Evolutionary conservation across 2,888 invertebrate genomes (phyloP), one percentile per base, ranked within the genome.

Genomic region (Lymantria dispar): DNA sequence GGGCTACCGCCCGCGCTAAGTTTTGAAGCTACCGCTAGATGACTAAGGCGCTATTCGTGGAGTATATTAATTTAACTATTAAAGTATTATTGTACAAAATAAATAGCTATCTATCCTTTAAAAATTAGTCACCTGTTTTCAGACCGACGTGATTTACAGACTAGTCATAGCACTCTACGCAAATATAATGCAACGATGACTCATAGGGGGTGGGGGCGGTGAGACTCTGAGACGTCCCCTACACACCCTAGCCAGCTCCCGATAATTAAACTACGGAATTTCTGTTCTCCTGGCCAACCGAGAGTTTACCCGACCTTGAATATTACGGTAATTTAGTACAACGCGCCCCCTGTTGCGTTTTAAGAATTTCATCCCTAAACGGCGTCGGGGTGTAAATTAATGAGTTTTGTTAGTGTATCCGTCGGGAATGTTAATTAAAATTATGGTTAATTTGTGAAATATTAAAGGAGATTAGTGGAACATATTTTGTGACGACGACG

Each of bases 281-380:
- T 73, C 68, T 62, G 57, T 57, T 54, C 62, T 67, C 53, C 56
- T 62, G 22, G 22, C 22, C 52, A 53, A 57, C 55, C 62, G 51
- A 56, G 61, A 45, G 65, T 70, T 72, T 64, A 62, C 49, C 68
- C 74, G 80, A 77, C 81, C 80, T 81, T 80, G 81, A 78, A 72
- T 58, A 68, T 68, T 56, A 63, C 68, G 53, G 64, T 74, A 76
- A 74, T 76, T 73, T 68, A 68, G 64, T 62, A 60, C 64, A 62
- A 43, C 50, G 39, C 41, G 13, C 54, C 22, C 53, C 56, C 48
- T 53, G 54, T 57, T 58, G 57, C 58, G 62, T 71, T 75, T 74
- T 73, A 68, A 73, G 78, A 80, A 79, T 78, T 74, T 70, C 74
- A 46, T 58, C 66, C 59, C 60, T 72, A 72, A 79, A 72, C 72